phyloP scores from a whole-genome alignment of 1,140 invertebrate species.

The Eumaeus atala region DNA sequence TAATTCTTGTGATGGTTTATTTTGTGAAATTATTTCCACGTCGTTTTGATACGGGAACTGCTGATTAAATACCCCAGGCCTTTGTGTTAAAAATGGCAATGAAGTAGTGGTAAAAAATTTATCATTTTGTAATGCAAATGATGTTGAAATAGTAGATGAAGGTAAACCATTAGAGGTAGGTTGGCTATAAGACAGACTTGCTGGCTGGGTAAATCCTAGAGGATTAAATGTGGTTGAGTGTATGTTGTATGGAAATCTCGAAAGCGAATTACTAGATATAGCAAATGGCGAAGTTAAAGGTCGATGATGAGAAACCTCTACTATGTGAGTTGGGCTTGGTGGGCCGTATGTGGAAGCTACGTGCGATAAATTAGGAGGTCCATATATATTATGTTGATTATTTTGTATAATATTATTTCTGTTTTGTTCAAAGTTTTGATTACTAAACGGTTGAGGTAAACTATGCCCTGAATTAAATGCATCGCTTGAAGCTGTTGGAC shows the following conservation, averaged over 20 bases:
- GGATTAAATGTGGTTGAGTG: conserved; percentile 17
- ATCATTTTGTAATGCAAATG: conserved; percentile 31
- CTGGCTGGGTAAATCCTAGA: conserved; percentile 1
- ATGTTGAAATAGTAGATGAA: conserved; percentile 27
- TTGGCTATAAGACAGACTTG: conserved; percentile 31
- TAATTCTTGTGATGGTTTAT: conserved; percentile 36
- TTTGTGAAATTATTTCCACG: conserved; percentile 32
- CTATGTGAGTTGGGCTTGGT: conserved; percentile 49
- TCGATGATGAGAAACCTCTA: conserved; percentile 30
- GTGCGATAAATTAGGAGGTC: conserved; percentile 40
- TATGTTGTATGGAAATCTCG: conserved; percentile 26
- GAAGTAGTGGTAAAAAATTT: conserved; percentile 24
- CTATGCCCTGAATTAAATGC: conserved; percentile 31
- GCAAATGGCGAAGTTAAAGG: conserved; percentile 32
- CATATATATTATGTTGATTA: conserved; percentile 42
- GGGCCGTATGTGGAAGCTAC: conserved; percentile 50
- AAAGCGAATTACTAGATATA: conserved; percentile 29
- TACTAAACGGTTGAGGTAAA: conserved; percentile 35
- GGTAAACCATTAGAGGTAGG: conserved; percentile 28
- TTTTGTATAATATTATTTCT: conserved; percentile 32
- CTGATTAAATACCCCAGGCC: conserved; percentile 34
- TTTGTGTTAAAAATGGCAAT: conserved; percentile 19
- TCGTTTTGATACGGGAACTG: conserved; percentile 35
- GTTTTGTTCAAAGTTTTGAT: conserved; percentile 31
- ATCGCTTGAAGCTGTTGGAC: conserved; percentile 39